Evolutionary conservation across 2,113 vertebrate species (phyloP).

Genomic region (human): GRCh38 chr5:64368001-64368500

Average conservation of each 20-base stretch:
- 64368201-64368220: neutral
- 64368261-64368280: neutral
- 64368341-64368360: neutral
- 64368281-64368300: neutral
- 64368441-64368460: neutral
- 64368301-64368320: neutral
- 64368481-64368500: neutral
- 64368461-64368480: neutral
- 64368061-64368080: neutral
- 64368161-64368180: constrained; percentile 9
- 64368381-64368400: neutral
- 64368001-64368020: neutral
- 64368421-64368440: neutral
- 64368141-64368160: neutral
- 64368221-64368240: neutral
- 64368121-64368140: neutral
- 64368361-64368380: neutral
- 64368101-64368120: neutral
- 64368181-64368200: neutral
- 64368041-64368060: neutral
- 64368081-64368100: neutral
- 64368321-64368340: neutral
- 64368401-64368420: neutral
- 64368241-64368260: constrained; percentile 12
- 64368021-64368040: neutral